Percentiles rank a stretch among this genome's conserved stretches.
phyloP scores from a whole-genome alignment of 2,888 invertebrate species.

The Chymomyza caudatula region DNA sequence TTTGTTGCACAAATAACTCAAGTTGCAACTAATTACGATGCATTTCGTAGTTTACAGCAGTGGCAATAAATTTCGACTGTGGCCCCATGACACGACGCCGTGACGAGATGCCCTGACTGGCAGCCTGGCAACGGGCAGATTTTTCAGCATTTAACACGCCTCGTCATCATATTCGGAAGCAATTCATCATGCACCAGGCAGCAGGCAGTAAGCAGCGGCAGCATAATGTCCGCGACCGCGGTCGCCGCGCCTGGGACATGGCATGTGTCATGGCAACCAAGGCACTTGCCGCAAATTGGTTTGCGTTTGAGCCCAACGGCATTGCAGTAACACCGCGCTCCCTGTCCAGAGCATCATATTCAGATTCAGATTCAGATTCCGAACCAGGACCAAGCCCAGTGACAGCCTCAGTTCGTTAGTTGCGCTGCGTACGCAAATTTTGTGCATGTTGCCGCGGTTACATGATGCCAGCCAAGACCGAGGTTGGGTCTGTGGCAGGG shows the following conservation, averaged over 20 bases:
- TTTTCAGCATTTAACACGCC: constrained; percentile 64
- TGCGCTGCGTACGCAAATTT: constrained; percentile 56
- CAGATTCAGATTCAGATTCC: background rate
- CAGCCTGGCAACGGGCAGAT: constrained; percentile 32
- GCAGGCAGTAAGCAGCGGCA: background rate
- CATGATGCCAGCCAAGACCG: constrained; percentile 24
- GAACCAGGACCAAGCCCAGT: background rate
- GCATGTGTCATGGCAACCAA: constrained; percentile 67
- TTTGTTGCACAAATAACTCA: constrained; percentile 72
- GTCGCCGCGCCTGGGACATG: constrained; percentile 25
- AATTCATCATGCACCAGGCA: constrained; percentile 60
- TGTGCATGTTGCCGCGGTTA: constrained; percentile 37
- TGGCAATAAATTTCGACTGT: constrained; percentile 67
- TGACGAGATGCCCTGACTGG: constrained; percentile 12
- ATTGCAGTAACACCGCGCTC: constrained; percentile 14
- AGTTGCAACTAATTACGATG: constrained; percentile 71
- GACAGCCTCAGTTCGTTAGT: constrained; percentile 44
- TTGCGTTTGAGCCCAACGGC: constrained; percentile 53
- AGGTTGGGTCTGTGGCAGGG: background rate
- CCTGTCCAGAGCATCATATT: constrained; percentile 14
- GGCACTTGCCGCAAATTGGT: constrained; percentile 71
- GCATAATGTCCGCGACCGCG: constrained; percentile 22
- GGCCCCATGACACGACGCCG: constrained; percentile 62
- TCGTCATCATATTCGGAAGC: constrained; percentile 71
- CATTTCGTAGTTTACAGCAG: constrained; percentile 69